A percentile compares a stretch with the other conserved stretches of the same genome.
Evolutionary conservation across 2,113 vertebrate species (phyloP).

Genomic region (Prolemur simus): DNA sequence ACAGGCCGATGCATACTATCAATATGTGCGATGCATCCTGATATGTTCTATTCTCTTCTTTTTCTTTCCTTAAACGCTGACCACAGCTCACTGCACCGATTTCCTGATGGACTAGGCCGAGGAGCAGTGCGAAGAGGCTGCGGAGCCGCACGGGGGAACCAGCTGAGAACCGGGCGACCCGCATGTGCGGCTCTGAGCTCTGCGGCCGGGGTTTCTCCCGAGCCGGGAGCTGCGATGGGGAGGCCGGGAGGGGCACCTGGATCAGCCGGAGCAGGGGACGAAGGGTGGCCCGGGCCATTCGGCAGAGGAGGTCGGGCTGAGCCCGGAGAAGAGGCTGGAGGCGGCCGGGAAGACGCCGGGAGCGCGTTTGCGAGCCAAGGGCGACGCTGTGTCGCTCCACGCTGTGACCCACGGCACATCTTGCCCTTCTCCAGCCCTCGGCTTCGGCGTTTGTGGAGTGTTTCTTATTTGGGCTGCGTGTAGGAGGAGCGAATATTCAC

Average conservation of each 20-base stretch:
- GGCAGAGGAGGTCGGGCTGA: neutral
- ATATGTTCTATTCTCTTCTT: neutral
- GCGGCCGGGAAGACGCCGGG: neutral
- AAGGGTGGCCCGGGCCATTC: neutral
- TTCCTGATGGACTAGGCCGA: neutral
- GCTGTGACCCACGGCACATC: neutral
- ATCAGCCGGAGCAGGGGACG: neutral
- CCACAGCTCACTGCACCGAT: neutral
- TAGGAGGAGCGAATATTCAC: neutral
- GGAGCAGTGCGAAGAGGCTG: neutral
- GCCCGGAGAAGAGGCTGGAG: neutral
- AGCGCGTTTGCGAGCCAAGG: accelerated
- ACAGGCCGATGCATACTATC: neutral
- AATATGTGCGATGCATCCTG: neutral
- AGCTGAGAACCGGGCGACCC: neutral
- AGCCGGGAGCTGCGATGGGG: neutral
- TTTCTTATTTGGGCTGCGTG: neutral
- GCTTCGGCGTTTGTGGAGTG: neutral
- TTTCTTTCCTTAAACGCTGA: neutral
- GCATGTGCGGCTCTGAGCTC: no score
- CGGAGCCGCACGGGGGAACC: neutral
- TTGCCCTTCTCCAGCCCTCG: neutral
- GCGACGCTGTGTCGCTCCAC: neutral
- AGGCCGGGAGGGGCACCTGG: neutral
- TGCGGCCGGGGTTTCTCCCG: neutral